These are phyloP conservation scores for Dryobates pubescens DNA, from an alignment of 2,797 vertebrate species.

Conservation along the genomic window DNA sequence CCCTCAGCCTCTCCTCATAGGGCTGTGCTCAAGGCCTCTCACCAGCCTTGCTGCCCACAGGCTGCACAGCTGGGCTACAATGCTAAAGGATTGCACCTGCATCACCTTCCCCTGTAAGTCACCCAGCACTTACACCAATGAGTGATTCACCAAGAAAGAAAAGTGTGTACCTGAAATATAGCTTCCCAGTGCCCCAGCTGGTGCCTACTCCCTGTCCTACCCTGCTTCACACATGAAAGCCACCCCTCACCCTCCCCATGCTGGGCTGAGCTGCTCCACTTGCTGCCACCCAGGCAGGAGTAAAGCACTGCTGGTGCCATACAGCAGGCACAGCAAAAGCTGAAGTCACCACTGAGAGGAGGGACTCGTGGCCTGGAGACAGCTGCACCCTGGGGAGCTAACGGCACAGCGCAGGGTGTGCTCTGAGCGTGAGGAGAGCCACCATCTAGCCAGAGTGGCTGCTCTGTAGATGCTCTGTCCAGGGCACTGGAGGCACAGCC, in stretches of 20 bases:
- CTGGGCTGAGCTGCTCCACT: not conserved
- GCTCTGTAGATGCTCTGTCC: rapidly evolving
- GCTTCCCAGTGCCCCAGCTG: rapidly evolving
- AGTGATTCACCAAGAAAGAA: not conserved
- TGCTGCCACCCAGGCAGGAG: rapidly evolving
- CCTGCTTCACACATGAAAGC: too few species aligned
- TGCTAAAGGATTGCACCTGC: not conserved
- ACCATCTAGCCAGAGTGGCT: not conserved
- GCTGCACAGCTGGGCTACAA: not conserved
- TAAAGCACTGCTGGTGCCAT: rapidly evolving
- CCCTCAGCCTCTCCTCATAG: too few species aligned
- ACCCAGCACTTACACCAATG: rapidly evolving
- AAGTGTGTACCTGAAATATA: rapidly evolving
- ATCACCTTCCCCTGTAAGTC: rapidly evolving
- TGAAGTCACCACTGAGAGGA: rapidly evolving
- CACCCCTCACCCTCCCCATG: rapidly evolving
- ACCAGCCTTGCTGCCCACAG: too few species aligned
- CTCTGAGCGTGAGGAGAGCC: not conserved
- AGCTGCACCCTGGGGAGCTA: rapidly evolving
- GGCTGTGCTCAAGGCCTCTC: too few species aligned
- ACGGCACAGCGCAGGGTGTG: rapidly evolving
- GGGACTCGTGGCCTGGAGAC: not conserved
- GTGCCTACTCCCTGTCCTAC: too few species aligned
- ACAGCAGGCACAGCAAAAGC: rapidly evolving
- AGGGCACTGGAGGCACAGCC: not conserved